Base-by-base conservation (phyloP, 2,797 vertebrate genomes). In the Bothrops alternatus region DNA sequence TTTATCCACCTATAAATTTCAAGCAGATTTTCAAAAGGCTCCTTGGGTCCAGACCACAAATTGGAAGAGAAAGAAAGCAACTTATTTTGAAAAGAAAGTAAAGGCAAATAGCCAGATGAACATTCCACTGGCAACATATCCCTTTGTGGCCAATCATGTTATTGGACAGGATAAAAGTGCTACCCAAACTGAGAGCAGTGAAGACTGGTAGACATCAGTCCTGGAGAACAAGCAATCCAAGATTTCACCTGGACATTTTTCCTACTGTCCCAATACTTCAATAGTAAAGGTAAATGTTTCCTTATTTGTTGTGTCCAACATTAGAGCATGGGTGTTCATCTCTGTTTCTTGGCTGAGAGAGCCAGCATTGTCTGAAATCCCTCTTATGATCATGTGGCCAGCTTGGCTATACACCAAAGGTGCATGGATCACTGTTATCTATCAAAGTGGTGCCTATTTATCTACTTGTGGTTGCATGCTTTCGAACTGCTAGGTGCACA, bases 61-160 rank as follows among this genome's bases (percentile, higher is more conserved):
- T 58, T 6, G 6, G 57, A 58, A 58, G 20, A 58, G 57, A 58
- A 58, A 23, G 18, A 23, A 58, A 58, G 57, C 1, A 58, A 58
- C 57, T 58, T 58, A 58, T 23, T 58, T 20, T 58, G 50, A 58
- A 20, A 20, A 58, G 57, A 20, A 58, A 16, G 18, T 58, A 58
- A 58, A 58, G 57, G 57, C 57, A 58, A 85, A 50, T 88, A 93
- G 55, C 32, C 86, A 26, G 25, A 3, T 2, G 1, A 61, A 86
- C 26, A 20, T 86, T n/a, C 0, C 0, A 37, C 73, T 26, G 4
- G 1, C 13, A 13, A 10, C 20, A 56, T 61, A 91, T 57, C 73
- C 58, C 86, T 47, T 90, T 69, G 32, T 93, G 61, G 11, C 1
- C 26, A 65, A 89, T 60, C 88, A 90, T 88, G 94, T 58, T 58